These are phyloP conservation scores for Capromys pilorides DNA, from an alignment of 2,797 vertebrate genomes.

Conservation along the genomic window DNA sequence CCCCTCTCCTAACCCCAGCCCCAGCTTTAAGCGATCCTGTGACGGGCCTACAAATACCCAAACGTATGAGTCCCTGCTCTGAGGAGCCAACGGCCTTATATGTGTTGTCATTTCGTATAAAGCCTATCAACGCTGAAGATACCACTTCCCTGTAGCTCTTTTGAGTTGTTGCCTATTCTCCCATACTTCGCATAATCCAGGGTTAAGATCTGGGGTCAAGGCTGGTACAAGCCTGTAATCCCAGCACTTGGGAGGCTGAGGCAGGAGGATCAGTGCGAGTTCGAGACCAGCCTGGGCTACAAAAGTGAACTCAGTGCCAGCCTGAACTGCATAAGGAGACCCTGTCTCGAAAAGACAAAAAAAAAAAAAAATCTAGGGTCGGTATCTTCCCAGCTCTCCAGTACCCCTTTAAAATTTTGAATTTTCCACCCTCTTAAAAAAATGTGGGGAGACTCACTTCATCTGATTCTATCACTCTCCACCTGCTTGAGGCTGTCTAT, in stretches of 20 bases:
- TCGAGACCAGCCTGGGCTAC: no score
- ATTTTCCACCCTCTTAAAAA: background rate
- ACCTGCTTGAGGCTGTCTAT: background rate
- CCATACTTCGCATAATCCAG: background rate
- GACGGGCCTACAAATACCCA: background rate
- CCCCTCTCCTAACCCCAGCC: background rate
- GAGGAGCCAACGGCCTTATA: background rate
- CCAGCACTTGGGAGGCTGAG: no score
- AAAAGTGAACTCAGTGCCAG: no score
- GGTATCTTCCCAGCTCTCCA: background rate
- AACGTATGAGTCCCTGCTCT: background rate
- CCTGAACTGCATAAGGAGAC: no score
- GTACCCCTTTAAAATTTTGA: background rate
- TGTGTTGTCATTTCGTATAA: background rate
- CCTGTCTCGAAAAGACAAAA: no score
- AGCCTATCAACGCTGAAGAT: background rate
- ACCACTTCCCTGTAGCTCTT: background rate
- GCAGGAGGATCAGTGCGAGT: no score
- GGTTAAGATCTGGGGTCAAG: background rate
- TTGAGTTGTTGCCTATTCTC: constrained; percentile 16
- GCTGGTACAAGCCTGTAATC: no score
- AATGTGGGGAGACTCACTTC: background rate
- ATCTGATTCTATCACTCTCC: background rate
- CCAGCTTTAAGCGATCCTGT: background rate
- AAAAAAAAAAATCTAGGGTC: background rate